phyloP scores from a whole-genome alignment of 2,113 vertebrate genomes.

The Mesitornis unicolor region DNA sequence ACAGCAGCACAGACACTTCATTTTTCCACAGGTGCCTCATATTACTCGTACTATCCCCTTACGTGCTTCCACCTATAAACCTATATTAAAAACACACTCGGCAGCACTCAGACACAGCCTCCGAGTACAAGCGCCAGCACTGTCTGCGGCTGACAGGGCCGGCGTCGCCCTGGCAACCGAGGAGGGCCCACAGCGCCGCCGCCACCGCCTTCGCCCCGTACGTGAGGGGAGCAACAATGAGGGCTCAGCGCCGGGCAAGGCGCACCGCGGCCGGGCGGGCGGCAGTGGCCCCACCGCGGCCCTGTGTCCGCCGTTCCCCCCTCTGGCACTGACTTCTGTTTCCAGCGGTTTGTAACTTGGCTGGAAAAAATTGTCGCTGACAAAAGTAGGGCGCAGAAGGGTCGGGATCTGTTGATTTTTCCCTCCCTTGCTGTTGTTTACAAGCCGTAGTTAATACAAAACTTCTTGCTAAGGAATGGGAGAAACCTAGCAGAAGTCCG shows the following conservation, averaged over 20 bases:
- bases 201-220: constrained; percentile 72
- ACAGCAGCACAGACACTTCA: neutral
- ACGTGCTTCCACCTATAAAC: neutral
- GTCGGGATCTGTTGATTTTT: neutral
- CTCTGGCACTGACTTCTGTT: neutral
- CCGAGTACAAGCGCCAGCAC: constrained; percentile 38
- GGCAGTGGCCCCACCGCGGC: no score
- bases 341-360: constrained; percentile 27
- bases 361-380: constrained; percentile 33
- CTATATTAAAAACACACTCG: neutral
- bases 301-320: neutral
- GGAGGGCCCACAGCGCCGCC: constrained; percentile 69
- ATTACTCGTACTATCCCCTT: neutral
- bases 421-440: neutral
- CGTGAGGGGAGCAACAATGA: constrained; percentile 76
- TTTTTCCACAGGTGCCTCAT: rapidly evolving
- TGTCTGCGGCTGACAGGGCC: constrained; percentile 67
- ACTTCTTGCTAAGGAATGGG: neutral
- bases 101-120: neutral
- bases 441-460: neutral
- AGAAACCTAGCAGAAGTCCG: neutral
- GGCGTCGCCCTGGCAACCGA: constrained; percentile 80
- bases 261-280: neutral
- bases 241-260: neutral
- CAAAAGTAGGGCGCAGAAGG: neutral